Evolutionary conservation across 2,797 vertebrate genomes (phyloP), one percentile per base, ranked within the genome.

Genomic region (Gorsachius magnificus): DNA sequence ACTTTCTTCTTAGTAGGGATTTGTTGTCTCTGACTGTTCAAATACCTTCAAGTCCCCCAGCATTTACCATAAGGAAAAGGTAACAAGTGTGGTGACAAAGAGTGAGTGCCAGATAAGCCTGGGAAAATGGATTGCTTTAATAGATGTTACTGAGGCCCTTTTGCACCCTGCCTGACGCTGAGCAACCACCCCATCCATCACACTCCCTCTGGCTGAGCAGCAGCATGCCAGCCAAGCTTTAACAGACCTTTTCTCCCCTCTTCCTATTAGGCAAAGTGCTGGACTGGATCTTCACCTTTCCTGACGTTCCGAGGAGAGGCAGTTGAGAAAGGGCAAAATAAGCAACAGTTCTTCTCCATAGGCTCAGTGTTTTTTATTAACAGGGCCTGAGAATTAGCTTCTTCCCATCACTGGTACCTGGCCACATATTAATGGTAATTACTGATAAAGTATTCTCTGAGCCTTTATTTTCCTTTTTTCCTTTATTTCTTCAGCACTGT

Each of bases 21-120:
- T 91, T 96, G 96, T 96, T 22, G 82, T 92, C 57, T 91, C 96
- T 92, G 90, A 80, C 93, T 97, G 96, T 65, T 97, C 90, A 56
- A 89, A 94, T 91, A 76, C 92, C 90, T 96, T 89, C 64, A 90
- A 87, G 87, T 72, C 95, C 60, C 88, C 71, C 84, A 71, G 93
- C 96, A 65, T 92, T 94, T 94, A 86, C 89, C 66, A 60, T 90
- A 83, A 83, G 87, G 87, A 69, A 70, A 92, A 89, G 92, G 95
- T 96, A 95, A 95, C 89, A 91, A 95, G 96, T 93, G 86, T 68
- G 89, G 92, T 96, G 95, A 97, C 96, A 94, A 89, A 95, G 96
- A 97, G 69, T 93, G 92, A 97, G 89, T 92, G 89, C 90, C 92
- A 79, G 84, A 83, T 46, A 72, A 93, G 91, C 76, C 93, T 72